Evolutionary conservation across 2,797 vertebrate species (phyloP).

Genomic region (Myioborus miniatus): DNA sequence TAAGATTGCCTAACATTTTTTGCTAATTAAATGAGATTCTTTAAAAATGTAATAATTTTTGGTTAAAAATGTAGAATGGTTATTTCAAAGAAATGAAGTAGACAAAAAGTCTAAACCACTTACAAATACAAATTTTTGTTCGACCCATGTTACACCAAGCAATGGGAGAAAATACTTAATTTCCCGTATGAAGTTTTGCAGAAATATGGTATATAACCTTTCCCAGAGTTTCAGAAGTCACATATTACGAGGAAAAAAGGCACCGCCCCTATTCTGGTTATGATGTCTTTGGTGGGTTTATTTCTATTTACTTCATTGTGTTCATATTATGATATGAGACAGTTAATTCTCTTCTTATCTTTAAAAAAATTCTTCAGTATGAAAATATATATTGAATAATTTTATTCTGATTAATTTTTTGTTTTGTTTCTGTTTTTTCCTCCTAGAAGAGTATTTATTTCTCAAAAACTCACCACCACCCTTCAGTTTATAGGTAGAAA

Average conservation of each 20-base stretch:
- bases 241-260: not conserved
- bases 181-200: not conserved
- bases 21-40: not conserved
- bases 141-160: not conserved
- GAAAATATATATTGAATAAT: not conserved
- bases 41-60: not conserved
- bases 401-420: not conserved
- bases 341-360: not conserved
- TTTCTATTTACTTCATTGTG: not conserved
- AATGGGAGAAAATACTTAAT: not conserved
- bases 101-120: not conserved
- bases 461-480: not conserved
- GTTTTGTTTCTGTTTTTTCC: not conserved
- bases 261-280: not conserved
- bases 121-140: not conserved
- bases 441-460: not conserved
- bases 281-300: not conserved
- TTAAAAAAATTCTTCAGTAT: not conserved
- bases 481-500: not conserved
- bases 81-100: not conserved
- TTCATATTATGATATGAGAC: not conserved
- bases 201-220: not conserved
- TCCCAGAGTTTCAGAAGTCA: not conserved
- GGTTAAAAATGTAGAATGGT: not conserved
- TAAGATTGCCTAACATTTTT: not conserved